Base-by-base conservation (phyloP, 2,113 vertebrate species). In the Caretta caretta region DNA sequence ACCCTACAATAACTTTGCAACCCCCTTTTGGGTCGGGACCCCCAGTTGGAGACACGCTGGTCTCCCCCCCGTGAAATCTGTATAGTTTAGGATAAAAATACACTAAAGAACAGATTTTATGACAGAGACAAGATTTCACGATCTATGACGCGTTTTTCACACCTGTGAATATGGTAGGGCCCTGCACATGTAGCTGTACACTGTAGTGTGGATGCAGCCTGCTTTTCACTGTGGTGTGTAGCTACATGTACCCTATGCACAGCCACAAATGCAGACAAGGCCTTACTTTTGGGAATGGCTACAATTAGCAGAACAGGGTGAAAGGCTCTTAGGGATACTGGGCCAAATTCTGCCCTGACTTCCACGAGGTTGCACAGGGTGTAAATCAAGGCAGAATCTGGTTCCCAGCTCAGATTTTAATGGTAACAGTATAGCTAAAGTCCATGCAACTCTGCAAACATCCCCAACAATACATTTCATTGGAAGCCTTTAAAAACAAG, bases 291-390 rank as follows among this genome's bases (percentile, higher is more conserved):
- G 35, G 65, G 35, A 11, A 69, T 20, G 62, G 7, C 35, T 38
- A 38, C 42, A 25, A 46, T 24, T 14, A 46, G 11, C 22, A 76
- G 72, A 46, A 27, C 6, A 25, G 24, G 22, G 42, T 24, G 35
- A 54, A 79, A 59, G 86, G 53, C 22, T 79, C 53, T 57, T 57
- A 65, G 31, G 31, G 62, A n/a, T 69, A 83, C 0, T 1, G 87
- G 38, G 88, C 27, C 49, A 85, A 50, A 90, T 35, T 46, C 42
- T 48, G 11, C 24, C 2, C 69, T 35, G 38, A 80, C 9, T 11
- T 80, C 56, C 16, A 24, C n/a, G 31, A 19, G 8, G 16, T 6
- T 83, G 79, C 0, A 0, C 20, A 85, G 2, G 17, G 59, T 1
- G 0, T 8, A 51, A 22, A 56, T 83, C 13, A 22, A 82, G 53